Base-by-base conservation (phyloP, 2,888 invertebrate genomes). In the Leptura quadrifasciata region DNA sequence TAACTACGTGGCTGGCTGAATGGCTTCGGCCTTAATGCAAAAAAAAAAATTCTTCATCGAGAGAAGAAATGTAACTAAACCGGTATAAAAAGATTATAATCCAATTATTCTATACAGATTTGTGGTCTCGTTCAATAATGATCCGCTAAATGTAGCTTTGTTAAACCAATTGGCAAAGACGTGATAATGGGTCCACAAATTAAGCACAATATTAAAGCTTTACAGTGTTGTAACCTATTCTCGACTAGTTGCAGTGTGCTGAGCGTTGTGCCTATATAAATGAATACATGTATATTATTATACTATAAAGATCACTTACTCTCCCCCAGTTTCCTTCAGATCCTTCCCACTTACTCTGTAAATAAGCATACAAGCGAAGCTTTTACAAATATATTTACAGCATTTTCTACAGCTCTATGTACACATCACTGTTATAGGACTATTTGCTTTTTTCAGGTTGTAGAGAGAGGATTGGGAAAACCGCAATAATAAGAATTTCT, bases 301-400 rank as follows among this genome's bases (percentile, higher is more conserved):
- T 15, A 67, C 76, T 74, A 52, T 76, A 76, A 72, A 78, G 77
- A 74, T 80, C 72, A 86, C 87, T 87, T 87, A 87, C 87, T 86
- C 86, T 85, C 83, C 86, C 86, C 87, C 87, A 87, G 76, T 85
- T 86, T 82, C 87, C 87, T 84, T 85, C 84, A 79, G 86, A 85
- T 83, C 86, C 86, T 80, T 87, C 86, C 87, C 87, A 87, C 82
- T 87, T 87, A 80, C 82, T 87, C 87, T 87, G 87, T 78, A 87
- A 86, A 83, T 84, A 86, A 86, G 84, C 79, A 82, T 74, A 79
- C 55, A 83, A 80, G 83, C 81, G 78, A 80, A 81, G 81, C 81
- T 80, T 80, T 80, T 79, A 75, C 77, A 83, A 79, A 80, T 77
- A 79, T 78, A 74, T 79, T 82, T 78, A 78, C 77, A 78, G 70